These are phyloP conservation scores for Aleiodes alternator DNA, from an alignment of 2,888 invertebrate species.

Conservation along the genomic window DNA sequence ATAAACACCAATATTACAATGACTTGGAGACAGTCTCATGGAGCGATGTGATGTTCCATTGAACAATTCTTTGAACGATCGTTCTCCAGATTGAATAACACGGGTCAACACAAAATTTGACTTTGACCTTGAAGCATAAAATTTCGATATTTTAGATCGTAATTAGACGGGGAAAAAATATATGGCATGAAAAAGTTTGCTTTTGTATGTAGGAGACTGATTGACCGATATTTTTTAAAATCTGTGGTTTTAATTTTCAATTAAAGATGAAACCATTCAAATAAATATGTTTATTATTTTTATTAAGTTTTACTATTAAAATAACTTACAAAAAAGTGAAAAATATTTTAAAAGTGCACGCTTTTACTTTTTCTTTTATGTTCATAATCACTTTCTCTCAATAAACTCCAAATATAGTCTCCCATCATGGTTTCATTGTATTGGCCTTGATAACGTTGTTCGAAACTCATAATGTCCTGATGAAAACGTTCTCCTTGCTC, in stretches of 20 bases:
- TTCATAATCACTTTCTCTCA: conserved; percentile 47
- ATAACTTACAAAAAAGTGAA: conserved; percentile 40
- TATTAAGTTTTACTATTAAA: conserved; percentile 43
- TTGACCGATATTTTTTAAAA: conserved; percentile 37
- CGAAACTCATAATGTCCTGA: conserved; percentile 60
- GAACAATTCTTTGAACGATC: too few relatives aligned
- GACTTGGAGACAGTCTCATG: too few relatives aligned
- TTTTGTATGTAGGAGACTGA: conserved; percentile 33
- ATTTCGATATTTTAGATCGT: conserved; percentile 32
- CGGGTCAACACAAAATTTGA: conserved; percentile 40
- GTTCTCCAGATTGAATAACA: too few relatives aligned
- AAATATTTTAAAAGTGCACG: conserved; percentile 47
- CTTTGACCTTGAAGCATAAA: conserved; percentile 28
- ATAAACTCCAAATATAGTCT: conserved; percentile 56
- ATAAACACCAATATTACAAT: too few relatives aligned
- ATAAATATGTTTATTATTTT: conserved; percentile 42
- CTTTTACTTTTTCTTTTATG: conserved; percentile 43
- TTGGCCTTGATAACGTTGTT: conserved; percentile 59
- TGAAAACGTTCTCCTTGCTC: conserved; percentile 65
- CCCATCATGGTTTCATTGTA: conserved; percentile 59
- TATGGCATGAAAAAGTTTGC: conserved; percentile 44
- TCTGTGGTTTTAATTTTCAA: conserved; percentile 37
- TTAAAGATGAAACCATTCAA: conserved; percentile 24
- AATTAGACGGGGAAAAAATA: conserved; percentile 38
- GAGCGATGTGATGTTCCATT: too few relatives aligned